phyloP scores from a whole-genome alignment of 2,113 vertebrate genomes.

The Rhinichthys klamathensis region DNA sequence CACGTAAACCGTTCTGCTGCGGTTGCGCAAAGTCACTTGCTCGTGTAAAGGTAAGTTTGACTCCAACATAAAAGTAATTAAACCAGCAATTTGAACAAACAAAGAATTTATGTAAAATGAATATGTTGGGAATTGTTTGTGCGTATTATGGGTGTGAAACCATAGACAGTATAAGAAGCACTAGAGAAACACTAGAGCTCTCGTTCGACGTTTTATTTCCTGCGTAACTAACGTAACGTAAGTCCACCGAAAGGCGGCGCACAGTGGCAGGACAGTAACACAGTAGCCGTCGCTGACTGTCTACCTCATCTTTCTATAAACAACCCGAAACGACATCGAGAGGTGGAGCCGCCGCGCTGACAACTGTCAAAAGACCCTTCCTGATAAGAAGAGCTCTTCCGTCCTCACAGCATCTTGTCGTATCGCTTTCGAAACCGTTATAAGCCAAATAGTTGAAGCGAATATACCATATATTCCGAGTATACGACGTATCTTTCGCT shows the following conservation, averaged over 20 bases:
- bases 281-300: background rate
- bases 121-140: background rate
- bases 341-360: conserved; percentile 15
- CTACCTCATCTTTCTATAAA: conserved; percentile 12
- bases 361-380: conserved; percentile 45
- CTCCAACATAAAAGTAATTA: background rate
- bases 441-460: background rate
- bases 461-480: background rate
- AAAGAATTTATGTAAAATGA: background rate
- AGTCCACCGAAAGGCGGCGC: background rate
- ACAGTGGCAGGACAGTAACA: background rate
- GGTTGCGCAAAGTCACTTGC: background rate
- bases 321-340: conserved; percentile 3
- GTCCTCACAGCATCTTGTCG: conserved; percentile 22
- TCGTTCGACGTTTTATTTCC: background rate
- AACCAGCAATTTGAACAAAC: background rate
- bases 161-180: too few relatives aligned
- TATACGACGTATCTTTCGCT: background rate
- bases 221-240: background rate
- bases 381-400: conserved; percentile 28
- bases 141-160: background rate
- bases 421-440: background rate
- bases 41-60: background rate
- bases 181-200: background rate
- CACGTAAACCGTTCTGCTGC: background rate